Evolutionary conservation across 2,797 vertebrate species (phyloP).

Genomic region (Alfaro cultratus): DNA sequence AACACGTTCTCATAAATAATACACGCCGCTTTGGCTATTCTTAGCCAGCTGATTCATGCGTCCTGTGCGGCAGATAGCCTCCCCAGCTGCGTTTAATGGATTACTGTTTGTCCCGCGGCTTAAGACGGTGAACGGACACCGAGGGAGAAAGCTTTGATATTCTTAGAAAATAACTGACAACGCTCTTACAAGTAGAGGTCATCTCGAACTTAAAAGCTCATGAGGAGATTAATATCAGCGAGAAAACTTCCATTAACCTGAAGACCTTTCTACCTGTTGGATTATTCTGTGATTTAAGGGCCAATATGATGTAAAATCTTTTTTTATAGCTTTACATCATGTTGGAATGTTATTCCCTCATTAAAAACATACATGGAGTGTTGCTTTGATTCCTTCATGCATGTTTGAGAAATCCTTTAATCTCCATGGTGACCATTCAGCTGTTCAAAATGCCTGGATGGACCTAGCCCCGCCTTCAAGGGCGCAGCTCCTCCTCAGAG

Average conservation of each 20-base stretch:
- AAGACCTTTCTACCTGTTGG: not conserved
- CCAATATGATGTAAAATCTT: not conserved
- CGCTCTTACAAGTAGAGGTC: not conserved
- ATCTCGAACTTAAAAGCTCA: not conserved
- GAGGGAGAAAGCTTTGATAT: not conserved
- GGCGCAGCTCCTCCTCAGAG: too few species aligned
- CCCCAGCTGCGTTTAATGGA: constrained; percentile 21
- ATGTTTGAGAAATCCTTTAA: too few species aligned
- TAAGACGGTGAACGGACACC: constrained; percentile 1
- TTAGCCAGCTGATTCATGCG: constrained; percentile 50
- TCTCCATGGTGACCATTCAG: too few species aligned
- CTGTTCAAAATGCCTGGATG: too few species aligned
- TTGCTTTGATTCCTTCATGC: too few species aligned
- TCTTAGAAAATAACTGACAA: not conserved
- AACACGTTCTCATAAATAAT: constrained; percentile 55
- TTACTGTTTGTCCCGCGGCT: constrained; percentile 13
- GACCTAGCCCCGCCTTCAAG: too few species aligned
- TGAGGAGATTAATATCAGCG: not conserved
- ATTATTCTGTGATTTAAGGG: not conserved
- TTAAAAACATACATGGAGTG: too few species aligned
- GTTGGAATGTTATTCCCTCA: too few species aligned
- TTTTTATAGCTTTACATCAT: too few species aligned
- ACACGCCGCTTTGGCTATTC: constrained; percentile 52
- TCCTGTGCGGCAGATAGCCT: constrained; percentile 43
- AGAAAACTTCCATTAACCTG: not conserved